Evolutionary conservation across 2,113 vertebrate genomes (phyloP).

Genomic region (Mobula hypostoma): DNA sequence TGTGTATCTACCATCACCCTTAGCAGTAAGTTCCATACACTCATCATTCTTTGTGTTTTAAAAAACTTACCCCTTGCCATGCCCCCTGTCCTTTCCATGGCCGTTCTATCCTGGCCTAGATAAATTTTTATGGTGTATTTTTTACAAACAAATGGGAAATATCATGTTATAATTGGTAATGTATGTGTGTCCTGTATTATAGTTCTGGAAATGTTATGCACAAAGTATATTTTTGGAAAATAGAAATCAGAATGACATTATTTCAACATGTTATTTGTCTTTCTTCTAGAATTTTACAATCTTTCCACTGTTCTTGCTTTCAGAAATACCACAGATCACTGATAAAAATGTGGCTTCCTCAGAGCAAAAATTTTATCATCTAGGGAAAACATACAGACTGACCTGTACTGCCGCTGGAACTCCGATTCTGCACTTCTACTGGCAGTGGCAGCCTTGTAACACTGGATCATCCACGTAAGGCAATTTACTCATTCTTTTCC

Average conservation of each 20-base stretch:
- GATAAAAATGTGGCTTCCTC: slow-evolving; percentile 59
- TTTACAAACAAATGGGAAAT: too few species aligned
- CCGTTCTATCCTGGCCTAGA: too few species aligned
- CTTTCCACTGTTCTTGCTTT: slow-evolving; percentile 10
- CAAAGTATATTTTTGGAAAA: background rate
- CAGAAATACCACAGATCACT: slow-evolving; percentile 75
- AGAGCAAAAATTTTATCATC: slow-evolving; percentile 48
- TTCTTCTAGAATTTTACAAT: background rate
- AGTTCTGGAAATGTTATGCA: too few species aligned
- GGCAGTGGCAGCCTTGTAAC: slow-evolving; percentile 76
- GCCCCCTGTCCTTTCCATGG: too few species aligned
- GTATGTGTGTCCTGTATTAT: too few species aligned
- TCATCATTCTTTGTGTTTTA: too few species aligned
- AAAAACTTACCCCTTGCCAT: too few species aligned
- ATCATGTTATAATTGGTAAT: too few species aligned
- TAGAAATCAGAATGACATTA: slow-evolving; percentile 45
- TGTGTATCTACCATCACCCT: too few species aligned
- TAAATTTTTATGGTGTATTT: too few species aligned
- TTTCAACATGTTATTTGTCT: background rate
- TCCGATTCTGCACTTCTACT: slow-evolving; percentile 62
- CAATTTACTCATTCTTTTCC: slow-evolving; percentile 43
- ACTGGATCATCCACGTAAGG: slow-evolving; percentile 42
- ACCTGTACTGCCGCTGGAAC: slow-evolving; percentile 63
- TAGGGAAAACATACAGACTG: slow-evolving; percentile 57
- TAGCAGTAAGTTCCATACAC: too few species aligned